Evolutionary conservation across 2,797 vertebrate genomes (phyloP).

Genomic region (Tympanoctomys barrerae): DNA sequence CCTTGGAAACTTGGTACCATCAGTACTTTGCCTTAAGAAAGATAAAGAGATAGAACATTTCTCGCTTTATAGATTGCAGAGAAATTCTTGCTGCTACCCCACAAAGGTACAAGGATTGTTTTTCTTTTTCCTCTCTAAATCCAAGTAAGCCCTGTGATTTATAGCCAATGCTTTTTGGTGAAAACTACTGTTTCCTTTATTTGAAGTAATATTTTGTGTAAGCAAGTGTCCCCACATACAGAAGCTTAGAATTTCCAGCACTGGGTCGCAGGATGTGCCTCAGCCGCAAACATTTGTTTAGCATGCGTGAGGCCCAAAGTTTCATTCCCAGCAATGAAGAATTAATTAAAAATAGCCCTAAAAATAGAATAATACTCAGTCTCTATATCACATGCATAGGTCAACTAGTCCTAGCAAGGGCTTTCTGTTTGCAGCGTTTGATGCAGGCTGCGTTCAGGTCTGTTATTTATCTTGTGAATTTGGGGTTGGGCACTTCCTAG

Average conservation of each 20-base stretch:
- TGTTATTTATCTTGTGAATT: neutral
- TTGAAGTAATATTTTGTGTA: neutral
- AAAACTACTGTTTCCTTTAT: neutral
- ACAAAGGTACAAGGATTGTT: slow-evolving; percentile 8
- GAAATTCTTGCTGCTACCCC: slow-evolving; percentile 2
- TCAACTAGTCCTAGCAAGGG: neutral
- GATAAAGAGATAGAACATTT: slow-evolving; percentile 25
- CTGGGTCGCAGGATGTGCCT: neutral
- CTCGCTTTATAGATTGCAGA: slow-evolving; percentile 44
- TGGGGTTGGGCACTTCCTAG: neutral
- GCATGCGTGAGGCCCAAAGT: neutral
- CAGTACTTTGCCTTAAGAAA: slow-evolving; percentile 35
- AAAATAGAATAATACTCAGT: neutral
- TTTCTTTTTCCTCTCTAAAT: neutral
- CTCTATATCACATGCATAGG: neutral
- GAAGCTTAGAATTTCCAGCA: neutral
- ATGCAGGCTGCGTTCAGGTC: neutral
- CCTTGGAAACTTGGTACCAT: neutral
- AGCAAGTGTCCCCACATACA: neutral
- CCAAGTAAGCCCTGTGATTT: neutral
- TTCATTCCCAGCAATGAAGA: neutral
- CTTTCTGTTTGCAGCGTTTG: neutral
- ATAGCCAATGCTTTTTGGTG: neutral
- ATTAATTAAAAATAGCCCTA: neutral
- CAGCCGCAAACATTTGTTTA: neutral